Percentiles rank a stretch among this genome's conserved stretches.
Evolutionary conservation across 2,797 vertebrate species (phyloP).

Genomic region (Macrochelys suwanniensis): DNA sequence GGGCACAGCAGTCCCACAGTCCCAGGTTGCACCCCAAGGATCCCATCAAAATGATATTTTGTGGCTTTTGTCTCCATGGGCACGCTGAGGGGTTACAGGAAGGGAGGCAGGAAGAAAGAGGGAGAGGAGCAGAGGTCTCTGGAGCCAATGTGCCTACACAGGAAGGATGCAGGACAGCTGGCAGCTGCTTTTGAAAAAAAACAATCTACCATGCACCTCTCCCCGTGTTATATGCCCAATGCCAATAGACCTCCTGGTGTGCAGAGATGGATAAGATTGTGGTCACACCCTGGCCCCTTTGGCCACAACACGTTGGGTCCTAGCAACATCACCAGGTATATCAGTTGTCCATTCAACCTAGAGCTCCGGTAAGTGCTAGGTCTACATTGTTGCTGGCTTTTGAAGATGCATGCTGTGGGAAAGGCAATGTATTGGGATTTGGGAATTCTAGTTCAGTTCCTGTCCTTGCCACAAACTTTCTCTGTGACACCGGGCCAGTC

Average conservation of each 20-base stretch:
- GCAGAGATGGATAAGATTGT: neutral
- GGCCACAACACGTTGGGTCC: neutral
- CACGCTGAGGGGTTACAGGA: neutral
- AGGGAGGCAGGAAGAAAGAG: neutral
- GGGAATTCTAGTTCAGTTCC: neutral
- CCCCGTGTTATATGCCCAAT: neutral
- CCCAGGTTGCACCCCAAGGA: no score
- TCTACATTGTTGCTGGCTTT: neutral
- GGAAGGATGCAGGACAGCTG: neutral
- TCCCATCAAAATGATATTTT: neutral
- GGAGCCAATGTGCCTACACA: neutral
- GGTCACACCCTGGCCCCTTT: neutral
- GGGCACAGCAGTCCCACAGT: no score
- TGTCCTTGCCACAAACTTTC: neutral
- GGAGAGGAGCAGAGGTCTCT: accelerated
- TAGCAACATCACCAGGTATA: neutral
- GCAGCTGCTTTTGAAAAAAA: neutral
- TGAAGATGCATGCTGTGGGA: neutral
- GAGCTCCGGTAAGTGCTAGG: neutral
- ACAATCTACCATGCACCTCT: accelerated
- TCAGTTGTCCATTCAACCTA: accelerated
- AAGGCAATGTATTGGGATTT: neutral
- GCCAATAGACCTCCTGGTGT: neutral
- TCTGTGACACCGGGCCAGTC: neutral
- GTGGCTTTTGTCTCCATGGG: accelerated